These are phyloP conservation scores for Ormyrus pomaceus DNA, from an alignment of 2,888 invertebrate species.

Conservation along the genomic window DNA sequence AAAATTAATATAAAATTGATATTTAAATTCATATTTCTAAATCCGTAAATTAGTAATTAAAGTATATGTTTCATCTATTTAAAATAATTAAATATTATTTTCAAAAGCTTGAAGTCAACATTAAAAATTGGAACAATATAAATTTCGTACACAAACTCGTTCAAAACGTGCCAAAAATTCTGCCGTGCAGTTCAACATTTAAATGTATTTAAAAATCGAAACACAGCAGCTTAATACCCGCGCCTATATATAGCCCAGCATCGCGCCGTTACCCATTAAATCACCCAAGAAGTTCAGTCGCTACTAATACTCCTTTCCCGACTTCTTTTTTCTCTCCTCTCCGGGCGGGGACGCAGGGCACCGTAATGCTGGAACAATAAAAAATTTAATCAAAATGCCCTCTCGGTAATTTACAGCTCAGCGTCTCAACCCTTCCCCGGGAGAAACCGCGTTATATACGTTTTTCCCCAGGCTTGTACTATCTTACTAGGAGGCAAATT, in stretches of 20 bases:
- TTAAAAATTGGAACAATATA: too few species aligned
- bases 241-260: constrained; percentile 2
- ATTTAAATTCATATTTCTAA: too few species aligned
- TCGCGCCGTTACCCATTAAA: constrained; percentile 65
- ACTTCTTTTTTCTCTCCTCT: constrained; percentile 29
- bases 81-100: too few species aligned
- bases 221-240: not conserved
- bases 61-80: too few species aligned
- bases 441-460: constrained; percentile 48
- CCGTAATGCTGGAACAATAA: constrained; percentile 70
- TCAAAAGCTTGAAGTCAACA: too few species aligned
- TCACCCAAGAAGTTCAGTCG: constrained; percentile 63
- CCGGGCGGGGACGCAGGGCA: constrained; percentile 29
- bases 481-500: not conserved
- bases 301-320: constrained; percentile 8
- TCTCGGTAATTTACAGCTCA: constrained; percentile 74
- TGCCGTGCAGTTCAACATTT: constrained; percentile 1
- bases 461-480: constrained; percentile 1
- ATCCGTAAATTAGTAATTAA: too few species aligned
- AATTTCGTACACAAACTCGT: too few species aligned
- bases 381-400: constrained; percentile 76
- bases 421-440: constrained; percentile 67
- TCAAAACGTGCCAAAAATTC: too few species aligned
- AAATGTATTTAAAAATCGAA: constrained; percentile 46
- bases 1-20: too few species aligned